phyloP scores from a whole-genome alignment of 1,140 invertebrate genomes.

The Aradophagus sp. region DNA sequence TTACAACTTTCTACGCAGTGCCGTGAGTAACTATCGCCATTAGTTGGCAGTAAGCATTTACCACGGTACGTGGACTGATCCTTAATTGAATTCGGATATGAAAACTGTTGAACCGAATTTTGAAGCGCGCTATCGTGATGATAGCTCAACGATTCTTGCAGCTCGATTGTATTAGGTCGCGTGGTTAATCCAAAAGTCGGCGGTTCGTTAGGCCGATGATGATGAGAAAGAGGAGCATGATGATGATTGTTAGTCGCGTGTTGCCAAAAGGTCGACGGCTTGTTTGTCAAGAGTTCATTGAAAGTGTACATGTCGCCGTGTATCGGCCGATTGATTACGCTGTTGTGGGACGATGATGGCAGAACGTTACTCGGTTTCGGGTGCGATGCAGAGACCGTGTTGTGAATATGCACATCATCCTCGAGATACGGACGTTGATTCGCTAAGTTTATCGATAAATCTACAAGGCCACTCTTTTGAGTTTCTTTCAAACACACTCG shows the following conservation, averaged over 20 bases:
- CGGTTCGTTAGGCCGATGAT: conserved; percentile 52
- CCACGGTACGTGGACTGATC: conserved; percentile 70
- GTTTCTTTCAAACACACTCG: too few species aligned
- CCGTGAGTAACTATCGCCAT: background rate
- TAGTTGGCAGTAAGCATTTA: conserved; percentile 59
- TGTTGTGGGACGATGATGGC: conserved; percentile 55
- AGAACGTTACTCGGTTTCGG: conserved; percentile 54
- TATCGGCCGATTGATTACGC: conserved; percentile 67
- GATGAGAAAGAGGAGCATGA: conserved; percentile 32
- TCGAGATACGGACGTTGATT: conserved; percentile 72
- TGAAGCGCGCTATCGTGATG: conserved; percentile 51
- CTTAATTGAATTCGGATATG: conserved; percentile 57
- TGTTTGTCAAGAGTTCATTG: conserved; percentile 45
- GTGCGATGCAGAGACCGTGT: conserved; percentile 38
- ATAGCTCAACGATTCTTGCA: conserved; percentile 47
- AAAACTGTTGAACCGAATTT: conserved; percentile 50
- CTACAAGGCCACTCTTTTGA: conserved; percentile 63
- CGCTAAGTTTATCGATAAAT: conserved; percentile 69
- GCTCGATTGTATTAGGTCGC: conserved; percentile 47
- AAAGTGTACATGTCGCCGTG: conserved; percentile 48
- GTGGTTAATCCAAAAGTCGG: conserved; percentile 55
- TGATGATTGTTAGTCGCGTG: conserved; percentile 41
- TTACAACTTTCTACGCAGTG: too few species aligned
- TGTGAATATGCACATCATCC: conserved; percentile 70
- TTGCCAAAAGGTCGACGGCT: conserved; percentile 49